A percentile compares a stretch with the other conserved stretches of the same genome.
These are phyloP conservation scores for Drosophila silvestris DNA, from an alignment of 2,888 invertebrate species.

Conservation along the genomic window DNA sequence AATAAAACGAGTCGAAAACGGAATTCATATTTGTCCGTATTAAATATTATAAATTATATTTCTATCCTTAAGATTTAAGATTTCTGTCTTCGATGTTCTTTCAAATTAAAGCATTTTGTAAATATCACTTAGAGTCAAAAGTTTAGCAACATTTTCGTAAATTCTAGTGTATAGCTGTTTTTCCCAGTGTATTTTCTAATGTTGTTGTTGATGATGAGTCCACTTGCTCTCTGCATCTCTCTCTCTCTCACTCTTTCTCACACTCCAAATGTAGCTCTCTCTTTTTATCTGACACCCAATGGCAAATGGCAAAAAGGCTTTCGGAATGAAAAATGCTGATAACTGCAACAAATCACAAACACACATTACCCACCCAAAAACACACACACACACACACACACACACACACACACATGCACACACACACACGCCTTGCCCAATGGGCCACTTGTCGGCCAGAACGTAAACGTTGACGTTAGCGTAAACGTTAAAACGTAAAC, in stretches of 20 bases:
- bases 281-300: conserved; percentile 12
- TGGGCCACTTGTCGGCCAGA: conserved; percentile 46
- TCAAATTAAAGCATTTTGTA: neutral
- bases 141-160: neutral
- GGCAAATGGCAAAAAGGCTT: conserved; percentile 55
- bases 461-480: conserved; percentile 20
- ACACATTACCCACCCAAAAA: conserved; percentile 46
- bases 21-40: neutral
- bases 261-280: neutral
- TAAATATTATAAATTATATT: neutral
- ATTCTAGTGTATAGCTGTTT: neutral
- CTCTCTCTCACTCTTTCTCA: neutral
- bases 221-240: conserved; percentile 18
- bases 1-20: neutral
- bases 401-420: conserved; percentile 36
- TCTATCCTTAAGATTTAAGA: neutral
- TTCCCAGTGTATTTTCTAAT: conserved; percentile 5
- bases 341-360: conserved; percentile 72
- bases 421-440: conserved; percentile 17
- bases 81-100: neutral
- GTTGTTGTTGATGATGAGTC: conserved; percentile 49
- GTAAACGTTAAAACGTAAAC: conserved; percentile 44
- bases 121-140: too few relatives aligned
- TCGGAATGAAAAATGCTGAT: conserved; percentile 75
- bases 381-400: conserved; percentile 25